Percentiles rank a stretch among this genome's conserved stretches.
Evolutionary conservation across 2,113 vertebrate genomes (phyloP).

Genomic region (Thryonomys swinderianus): DNA sequence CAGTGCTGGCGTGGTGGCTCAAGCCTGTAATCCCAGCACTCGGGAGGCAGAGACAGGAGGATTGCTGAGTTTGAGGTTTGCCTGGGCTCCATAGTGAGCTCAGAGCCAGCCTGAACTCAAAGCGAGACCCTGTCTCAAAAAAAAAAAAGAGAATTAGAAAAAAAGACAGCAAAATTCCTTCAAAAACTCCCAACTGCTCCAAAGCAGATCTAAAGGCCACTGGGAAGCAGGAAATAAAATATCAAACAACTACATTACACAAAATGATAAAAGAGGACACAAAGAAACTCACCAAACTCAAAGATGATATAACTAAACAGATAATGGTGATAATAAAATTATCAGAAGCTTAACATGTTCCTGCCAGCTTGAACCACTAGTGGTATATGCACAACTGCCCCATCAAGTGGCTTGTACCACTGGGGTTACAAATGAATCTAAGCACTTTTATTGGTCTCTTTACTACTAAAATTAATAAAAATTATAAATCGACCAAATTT

Average conservation of each 20-base stretch:
- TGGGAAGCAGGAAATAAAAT: not conserved
- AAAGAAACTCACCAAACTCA: not conserved
- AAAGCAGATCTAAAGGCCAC: not conserved
- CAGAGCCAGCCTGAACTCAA: too few relatives aligned
- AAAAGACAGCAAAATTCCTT: not conserved
- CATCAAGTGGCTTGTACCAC: not conserved
- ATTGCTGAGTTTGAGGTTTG: too few relatives aligned
- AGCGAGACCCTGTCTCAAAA: too few relatives aligned
- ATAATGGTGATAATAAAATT: not conserved
- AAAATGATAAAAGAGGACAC: not conserved
- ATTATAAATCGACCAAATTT: not conserved
- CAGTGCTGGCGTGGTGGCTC: too few relatives aligned
- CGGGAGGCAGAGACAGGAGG: too few relatives aligned
- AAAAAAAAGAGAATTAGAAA: not conserved
- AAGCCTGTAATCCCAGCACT: too few relatives aligned
- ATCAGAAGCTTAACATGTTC: not conserved
- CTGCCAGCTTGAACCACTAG: not conserved
- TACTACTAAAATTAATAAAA: not conserved
- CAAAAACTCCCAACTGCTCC: not conserved
- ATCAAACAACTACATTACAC: not conserved
- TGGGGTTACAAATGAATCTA: not conserved
- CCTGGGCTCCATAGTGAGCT: too few relatives aligned
- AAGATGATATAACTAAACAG: not conserved
- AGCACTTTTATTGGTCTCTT: not conserved
- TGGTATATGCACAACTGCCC: not conserved